Conservation (phyloP, 1,140 invertebrate species). For the Stegodyphus mimosarum region DNA sequence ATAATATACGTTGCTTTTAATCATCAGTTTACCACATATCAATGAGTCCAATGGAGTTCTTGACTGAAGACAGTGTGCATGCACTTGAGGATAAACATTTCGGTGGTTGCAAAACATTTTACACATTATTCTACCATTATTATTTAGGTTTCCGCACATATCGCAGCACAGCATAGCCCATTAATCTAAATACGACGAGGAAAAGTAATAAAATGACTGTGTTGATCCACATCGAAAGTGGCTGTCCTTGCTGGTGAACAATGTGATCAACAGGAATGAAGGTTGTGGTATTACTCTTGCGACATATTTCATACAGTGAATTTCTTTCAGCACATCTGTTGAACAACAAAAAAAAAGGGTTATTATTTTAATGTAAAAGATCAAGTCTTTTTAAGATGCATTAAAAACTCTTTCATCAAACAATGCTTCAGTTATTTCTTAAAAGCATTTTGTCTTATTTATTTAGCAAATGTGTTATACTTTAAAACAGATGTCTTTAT, state of each 20-base stretch:
- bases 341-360: too few relatives aligned
- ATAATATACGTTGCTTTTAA: not conserved
- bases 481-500: too few relatives aligned
- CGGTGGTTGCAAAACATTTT: conserved; percentile 28
- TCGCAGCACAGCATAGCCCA: conserved; percentile 81
- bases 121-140: not conserved
- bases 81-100: not conserved
- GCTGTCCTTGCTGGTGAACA: conserved; percentile 74
- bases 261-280: conserved; percentile 78
- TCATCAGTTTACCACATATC: conserved; percentile 11
- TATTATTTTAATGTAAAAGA: too few relatives aligned
- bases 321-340: conserved; percentile 75
- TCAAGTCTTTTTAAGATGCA: too few relatives aligned
- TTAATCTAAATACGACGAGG: conserved; percentile 78
- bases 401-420: too few relatives aligned
- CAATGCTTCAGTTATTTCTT: too few relatives aligned
- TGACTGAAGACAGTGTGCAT: conserved; percentile 16
- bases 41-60: conserved; percentile 17
- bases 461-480: too few relatives aligned
- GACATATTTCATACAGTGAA: conserved; percentile 77
- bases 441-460: too few relatives aligned
- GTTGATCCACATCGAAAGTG: conserved; percentile 80
- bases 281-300: conserved; percentile 68
- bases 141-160: conserved; percentile 78
- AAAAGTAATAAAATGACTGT: conserved; percentile 80